These are phyloP conservation scores for Lasioglossum pauxillum DNA, from an alignment of 2,888 invertebrate genomes.

Conservation along the genomic window DNA sequence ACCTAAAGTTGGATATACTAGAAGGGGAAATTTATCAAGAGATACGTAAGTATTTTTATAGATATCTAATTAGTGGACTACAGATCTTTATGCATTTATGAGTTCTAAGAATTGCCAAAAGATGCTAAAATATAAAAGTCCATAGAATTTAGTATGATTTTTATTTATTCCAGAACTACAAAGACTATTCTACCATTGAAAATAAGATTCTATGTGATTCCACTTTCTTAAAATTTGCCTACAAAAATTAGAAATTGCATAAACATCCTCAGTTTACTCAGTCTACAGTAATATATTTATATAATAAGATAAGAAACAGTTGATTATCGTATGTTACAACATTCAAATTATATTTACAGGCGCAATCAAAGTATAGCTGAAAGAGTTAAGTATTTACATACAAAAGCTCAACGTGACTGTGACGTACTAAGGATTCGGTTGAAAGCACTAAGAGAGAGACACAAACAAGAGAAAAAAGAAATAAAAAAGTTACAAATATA, in stretches of 20 bases:
- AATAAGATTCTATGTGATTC: no score
- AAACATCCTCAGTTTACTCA: no score
- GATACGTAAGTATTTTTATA: slow-evolving; percentile 34
- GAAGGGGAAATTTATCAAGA: slow-evolving; percentile 45
- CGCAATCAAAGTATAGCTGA: slow-evolving; percentile 26
- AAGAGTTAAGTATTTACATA: slow-evolving; percentile 40
- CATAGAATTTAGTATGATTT: no score
- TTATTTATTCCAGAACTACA: no score
- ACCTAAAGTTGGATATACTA: slow-evolving; percentile 26
- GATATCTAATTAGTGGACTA: neutral
- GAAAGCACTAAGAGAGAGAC: slow-evolving; percentile 59
- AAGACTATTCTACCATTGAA: no score
- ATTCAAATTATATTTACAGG: slow-evolving; percentile 25
- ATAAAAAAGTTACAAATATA: slow-evolving; percentile 57
- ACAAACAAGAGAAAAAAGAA: slow-evolving; percentile 64
- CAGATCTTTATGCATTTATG: no score
- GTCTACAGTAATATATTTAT: neutral
- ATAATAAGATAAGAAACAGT: neutral
- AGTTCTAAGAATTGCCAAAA: no score
- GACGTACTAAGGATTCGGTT: slow-evolving; percentile 59
- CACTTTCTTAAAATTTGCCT: no score
- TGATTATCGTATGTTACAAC: neutral
- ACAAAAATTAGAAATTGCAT: no score
- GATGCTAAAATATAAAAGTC: no score
- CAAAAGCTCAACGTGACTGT: slow-evolving; percentile 62